These are phyloP conservation scores for Seriola quinqueradiata DNA, from an alignment of 2,113 vertebrate genomes.

Conservation along the genomic window DNA sequence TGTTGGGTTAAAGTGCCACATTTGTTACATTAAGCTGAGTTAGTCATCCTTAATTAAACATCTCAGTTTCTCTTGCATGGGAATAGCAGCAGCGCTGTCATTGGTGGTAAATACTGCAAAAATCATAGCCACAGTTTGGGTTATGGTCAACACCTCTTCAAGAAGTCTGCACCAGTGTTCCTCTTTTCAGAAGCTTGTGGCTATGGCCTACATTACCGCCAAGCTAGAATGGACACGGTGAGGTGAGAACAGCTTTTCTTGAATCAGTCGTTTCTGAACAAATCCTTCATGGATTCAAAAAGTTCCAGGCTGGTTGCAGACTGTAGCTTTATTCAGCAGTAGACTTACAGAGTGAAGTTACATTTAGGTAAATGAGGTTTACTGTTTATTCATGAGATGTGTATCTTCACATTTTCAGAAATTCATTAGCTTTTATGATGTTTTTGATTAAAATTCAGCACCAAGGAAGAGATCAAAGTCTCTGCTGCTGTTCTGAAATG, in stretches of 20 bases:
- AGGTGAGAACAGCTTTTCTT: not conserved
- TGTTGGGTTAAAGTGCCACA: not conserved
- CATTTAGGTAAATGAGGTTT: not conserved
- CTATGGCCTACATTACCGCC: slow-evolving; percentile 11
- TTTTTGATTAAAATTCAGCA: slow-evolving; percentile 1
- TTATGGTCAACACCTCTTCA: not conserved
- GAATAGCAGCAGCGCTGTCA: no score
- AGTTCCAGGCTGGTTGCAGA: not conserved
- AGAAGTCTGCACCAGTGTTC: not conserved
- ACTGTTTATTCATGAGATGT: not conserved
- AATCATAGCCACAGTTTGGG: no score
- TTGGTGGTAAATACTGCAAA: no score
- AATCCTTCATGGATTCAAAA: not conserved
- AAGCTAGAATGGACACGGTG: not conserved
- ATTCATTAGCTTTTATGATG: not conserved
- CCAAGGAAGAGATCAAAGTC: not conserved
- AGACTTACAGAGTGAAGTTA: not conserved
- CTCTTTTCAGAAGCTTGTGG: slow-evolving; percentile 16
- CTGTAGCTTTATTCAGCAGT: not conserved
- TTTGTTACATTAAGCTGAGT: not conserved
- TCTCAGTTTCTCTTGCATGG: no score
- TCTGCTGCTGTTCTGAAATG: not conserved
- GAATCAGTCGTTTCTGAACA: not conserved
- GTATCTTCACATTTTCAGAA: slow-evolving; percentile 16
- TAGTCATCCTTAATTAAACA: no score